phyloP scores from a whole-genome alignment of 2,797 vertebrate species.

The Epinephelus coioides region DNA sequence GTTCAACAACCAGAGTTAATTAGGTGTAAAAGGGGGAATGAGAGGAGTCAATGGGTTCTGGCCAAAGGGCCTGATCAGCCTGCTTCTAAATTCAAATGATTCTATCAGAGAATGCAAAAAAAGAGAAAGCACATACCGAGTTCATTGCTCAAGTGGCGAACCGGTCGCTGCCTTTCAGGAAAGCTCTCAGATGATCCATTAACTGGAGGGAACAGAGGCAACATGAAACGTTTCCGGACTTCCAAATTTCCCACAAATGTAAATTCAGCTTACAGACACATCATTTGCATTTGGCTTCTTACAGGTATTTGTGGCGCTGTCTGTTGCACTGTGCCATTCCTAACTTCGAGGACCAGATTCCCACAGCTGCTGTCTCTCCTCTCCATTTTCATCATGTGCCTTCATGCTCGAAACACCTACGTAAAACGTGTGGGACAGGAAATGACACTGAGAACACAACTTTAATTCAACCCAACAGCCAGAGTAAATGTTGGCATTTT shows the following conservation, averaged over 20 bases:
- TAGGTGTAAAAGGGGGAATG: no score
- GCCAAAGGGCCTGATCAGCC: not conserved
- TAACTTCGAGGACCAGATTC: not conserved
- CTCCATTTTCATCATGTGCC: not conserved
- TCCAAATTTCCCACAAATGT: not conserved
- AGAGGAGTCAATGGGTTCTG: not conserved
- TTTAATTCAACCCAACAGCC: not conserved
- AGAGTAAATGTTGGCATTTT: no score
- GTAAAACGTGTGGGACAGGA: not conserved
- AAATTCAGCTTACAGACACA: not conserved
- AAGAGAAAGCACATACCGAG: not conserved
- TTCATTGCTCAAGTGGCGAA: not conserved
- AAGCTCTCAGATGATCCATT: constrained; percentile 13
- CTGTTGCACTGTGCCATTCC: not conserved
- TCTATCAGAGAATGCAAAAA: not conserved
- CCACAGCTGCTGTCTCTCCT: not conserved
- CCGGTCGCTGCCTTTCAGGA: not conserved
- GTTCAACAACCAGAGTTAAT: no score
- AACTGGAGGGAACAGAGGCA: not conserved
- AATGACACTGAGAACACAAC: not conserved
- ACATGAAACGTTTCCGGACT: not conserved
- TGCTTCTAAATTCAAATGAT: not conserved
- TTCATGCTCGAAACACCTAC: not conserved
- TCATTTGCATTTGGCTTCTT: not conserved
- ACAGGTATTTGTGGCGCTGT: not conserved